Evolutionary conservation across 2,797 vertebrate genomes (phyloP).

Genomic region (Hypotaenidia philippensis): DNA sequence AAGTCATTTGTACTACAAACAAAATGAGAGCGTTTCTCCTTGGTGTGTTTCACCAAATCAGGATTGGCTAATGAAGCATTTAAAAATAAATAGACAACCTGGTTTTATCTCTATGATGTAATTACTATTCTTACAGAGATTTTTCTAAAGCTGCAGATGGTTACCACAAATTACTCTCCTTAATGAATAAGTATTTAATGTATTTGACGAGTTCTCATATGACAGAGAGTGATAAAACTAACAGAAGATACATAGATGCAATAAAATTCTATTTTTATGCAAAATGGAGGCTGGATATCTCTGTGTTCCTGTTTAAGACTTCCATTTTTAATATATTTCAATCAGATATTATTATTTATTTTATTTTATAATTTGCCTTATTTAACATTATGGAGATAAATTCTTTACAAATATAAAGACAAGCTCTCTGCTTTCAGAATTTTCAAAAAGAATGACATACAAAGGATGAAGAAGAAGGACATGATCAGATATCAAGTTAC

Average conservation of each 20-base stretch:
- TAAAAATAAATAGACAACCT: neutral
- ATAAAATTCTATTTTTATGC: neutral
- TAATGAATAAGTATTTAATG: neutral
- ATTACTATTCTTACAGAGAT: neutral
- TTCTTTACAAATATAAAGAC: neutral
- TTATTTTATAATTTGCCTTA: neutral
- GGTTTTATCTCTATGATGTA: neutral
- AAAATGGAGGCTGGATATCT: neutral
- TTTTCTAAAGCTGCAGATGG: neutral
- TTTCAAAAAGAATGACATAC: neutral
- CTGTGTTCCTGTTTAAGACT: neutral
- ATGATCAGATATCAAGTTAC: neutral
- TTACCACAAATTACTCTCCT: neutral
- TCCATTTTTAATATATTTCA: neutral
- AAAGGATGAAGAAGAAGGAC: neutral
- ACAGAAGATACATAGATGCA: neutral
- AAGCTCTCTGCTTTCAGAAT: neutral
- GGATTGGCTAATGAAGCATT: neutral
- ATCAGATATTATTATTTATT: neutral
- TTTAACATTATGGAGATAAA: neutral
- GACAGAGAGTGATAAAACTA: neutral
- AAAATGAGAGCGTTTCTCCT: neutral
- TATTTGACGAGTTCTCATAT: neutral
- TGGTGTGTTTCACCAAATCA: neutral
- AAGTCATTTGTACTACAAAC: neutral